Conservation (phyloP, 35 echinoderm and acorn worm genomes). For the Lytechinus variegatus region DNA sequence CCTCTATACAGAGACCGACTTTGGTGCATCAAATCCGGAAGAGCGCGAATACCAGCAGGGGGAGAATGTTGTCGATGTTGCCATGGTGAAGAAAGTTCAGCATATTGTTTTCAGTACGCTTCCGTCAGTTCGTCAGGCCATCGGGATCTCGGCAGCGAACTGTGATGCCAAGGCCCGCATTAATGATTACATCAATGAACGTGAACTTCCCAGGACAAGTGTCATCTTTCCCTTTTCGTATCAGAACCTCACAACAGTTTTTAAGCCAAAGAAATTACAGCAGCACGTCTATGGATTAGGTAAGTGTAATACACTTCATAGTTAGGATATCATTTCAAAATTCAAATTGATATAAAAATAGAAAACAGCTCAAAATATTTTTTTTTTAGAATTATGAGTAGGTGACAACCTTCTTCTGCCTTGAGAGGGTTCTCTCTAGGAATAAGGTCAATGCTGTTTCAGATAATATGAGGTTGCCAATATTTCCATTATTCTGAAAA, state of each 20-base stretch:
- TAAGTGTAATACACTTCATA: slow-evolving; percentile 30
- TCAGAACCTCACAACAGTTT: slow-evolving; percentile 55
- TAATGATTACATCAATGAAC: slow-evolving; percentile 88
- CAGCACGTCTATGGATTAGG: slow-evolving; percentile 68
- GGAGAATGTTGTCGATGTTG: slow-evolving; percentile 79
- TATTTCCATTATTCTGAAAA: no score
- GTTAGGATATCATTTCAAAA: no score
- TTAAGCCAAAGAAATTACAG: slow-evolving; percentile 63
- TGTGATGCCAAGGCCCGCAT: slow-evolving; percentile 85
- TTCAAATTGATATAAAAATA: no score
- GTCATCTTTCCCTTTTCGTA: slow-evolving; percentile 83
- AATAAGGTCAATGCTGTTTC: no score
- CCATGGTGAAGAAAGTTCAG: slow-evolving; percentile 66
- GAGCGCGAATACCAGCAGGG: slow-evolving; percentile 79
- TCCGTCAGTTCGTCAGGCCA: slow-evolving; percentile 67
- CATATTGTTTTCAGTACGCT: slow-evolving; percentile 78
- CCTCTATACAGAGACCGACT: slow-evolving; percentile 67
- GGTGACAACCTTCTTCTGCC: no score
- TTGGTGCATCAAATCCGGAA: slow-evolving; percentile 58
- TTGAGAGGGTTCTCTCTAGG: no score
- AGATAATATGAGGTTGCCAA: no score
- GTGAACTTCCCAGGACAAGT: slow-evolving; percentile 73
- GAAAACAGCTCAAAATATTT: no score
- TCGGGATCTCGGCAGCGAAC: slow-evolving; percentile 69
- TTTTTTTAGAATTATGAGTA: no score